Evolutionary conservation across 2,888 invertebrate species (phyloP).

Genomic region (Rhodophaea formosa): DNA sequence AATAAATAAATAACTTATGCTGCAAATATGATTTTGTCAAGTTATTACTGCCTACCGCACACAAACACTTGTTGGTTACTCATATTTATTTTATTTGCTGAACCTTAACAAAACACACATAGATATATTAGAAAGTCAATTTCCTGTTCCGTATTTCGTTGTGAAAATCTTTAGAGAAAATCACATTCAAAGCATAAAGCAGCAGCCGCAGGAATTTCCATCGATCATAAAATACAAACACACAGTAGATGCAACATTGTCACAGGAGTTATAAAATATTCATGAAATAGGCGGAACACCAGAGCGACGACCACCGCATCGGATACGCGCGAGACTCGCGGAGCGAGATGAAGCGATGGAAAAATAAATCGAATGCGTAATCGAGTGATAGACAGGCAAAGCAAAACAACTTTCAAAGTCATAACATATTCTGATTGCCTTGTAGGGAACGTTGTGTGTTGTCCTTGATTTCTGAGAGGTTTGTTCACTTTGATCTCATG

Average conservation of each 20-base stretch:
- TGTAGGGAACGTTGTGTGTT: constrained; percentile 39
- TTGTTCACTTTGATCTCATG: too few species aligned
- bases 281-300: constrained; percentile 55
- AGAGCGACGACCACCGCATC: constrained; percentile 56
- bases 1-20: too few species aligned
- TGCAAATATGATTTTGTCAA: too few species aligned
- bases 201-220: constrained; percentile 40
- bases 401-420: constrained; percentile 28
- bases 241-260: constrained; percentile 66
- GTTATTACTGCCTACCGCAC: too few species aligned
- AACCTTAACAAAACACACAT: not conserved
- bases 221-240: constrained; percentile 61
- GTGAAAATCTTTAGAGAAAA: not conserved
- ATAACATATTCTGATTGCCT: constrained; percentile 30
- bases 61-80: too few species aligned
- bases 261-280: constrained; percentile 72
- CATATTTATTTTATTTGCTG: not conserved
- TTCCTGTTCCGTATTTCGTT: not conserved
- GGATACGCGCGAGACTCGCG: constrained; percentile 32
- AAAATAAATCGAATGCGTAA: constrained; percentile 47
- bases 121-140: not conserved
- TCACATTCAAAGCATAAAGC: constrained; percentile 34
- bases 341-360: constrained; percentile 38
- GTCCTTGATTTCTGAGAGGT: constrained; percentile 30
- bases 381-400: constrained; percentile 45